Conservation (phyloP, 2,888 invertebrate genomes). For the Agriopis leucophaearia region DNA sequence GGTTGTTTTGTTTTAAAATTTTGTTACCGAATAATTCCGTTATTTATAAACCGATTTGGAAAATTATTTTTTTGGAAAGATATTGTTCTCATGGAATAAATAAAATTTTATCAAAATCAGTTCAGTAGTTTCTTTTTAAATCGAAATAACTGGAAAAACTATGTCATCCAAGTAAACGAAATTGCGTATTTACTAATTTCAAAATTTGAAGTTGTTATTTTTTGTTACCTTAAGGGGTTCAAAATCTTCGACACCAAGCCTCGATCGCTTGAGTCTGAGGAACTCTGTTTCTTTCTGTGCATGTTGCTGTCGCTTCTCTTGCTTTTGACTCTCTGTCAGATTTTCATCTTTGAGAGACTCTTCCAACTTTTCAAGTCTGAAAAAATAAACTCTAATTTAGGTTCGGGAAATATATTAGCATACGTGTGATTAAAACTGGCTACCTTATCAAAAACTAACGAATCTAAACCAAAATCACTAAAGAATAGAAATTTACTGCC, state of each 20-base stretch:
- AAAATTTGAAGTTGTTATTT: too few species aligned
- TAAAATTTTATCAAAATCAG: too few species aligned
- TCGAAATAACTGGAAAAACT: too few species aligned
- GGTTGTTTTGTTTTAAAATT: too few species aligned
- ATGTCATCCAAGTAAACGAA: too few species aligned
- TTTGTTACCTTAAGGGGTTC: slow-evolving; percentile 95
- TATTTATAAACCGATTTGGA: too few species aligned
- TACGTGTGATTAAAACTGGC: neutral
- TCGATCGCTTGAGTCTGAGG: slow-evolving; percentile 96
- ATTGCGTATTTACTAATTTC: too few species aligned
- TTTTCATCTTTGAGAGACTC: slow-evolving; percentile 98
- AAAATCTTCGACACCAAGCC: slow-evolving; percentile 99
- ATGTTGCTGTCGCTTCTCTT: slow-evolving; percentile 97
- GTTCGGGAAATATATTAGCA: neutral
- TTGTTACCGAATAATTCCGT: too few species aligned
- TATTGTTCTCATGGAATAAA: too few species aligned
- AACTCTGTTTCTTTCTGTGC: slow-evolving; percentile 99
- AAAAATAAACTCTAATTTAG: neutral
- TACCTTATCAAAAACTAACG: neutral
- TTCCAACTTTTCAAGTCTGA: slow-evolving; percentile 95
- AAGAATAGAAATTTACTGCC: neutral
- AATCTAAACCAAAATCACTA: neutral
- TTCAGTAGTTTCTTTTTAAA: too few species aligned
- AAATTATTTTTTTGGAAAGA: too few species aligned
- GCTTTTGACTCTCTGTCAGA: slow-evolving; percentile 96